Evolutionary conservation across 1,140 invertebrate species (phyloP).

Genomic region (Euwallacea similis): DNA sequence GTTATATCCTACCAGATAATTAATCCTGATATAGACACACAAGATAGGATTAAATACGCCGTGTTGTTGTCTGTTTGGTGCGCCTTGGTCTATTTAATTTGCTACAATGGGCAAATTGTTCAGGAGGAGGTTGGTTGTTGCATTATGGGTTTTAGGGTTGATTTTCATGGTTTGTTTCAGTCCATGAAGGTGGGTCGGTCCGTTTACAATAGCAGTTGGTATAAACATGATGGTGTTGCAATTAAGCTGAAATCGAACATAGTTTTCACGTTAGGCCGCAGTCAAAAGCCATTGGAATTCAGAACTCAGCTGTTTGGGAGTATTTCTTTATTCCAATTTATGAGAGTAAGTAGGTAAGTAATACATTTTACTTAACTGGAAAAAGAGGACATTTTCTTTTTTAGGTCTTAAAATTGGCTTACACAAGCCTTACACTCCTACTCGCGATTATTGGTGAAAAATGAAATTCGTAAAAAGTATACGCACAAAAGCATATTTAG

Average conservation of each 20-base stretch:
- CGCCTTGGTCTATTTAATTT: conserved; percentile 1
- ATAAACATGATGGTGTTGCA: neutral
- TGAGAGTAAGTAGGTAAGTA: conserved; percentile 10
- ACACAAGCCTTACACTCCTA: conserved; percentile 8
- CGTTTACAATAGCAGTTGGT: conserved; percentile 22
- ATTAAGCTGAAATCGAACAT: conserved; percentile 2
- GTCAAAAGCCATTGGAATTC: conserved; percentile 6
- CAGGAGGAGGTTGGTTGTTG: conserved; percentile 9
- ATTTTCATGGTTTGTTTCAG: neutral
- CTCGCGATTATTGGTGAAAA: conserved; percentile 4
- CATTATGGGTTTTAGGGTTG: neutral
- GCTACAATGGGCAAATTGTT: conserved; percentile 4
- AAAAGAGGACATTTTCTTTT: neutral
- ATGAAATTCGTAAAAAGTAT: neutral
- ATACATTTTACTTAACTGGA: neutral
- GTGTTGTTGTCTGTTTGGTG: conserved; percentile 9
- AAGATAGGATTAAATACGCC: conserved; percentile 16
- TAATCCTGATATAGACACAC: conserved; percentile 6
- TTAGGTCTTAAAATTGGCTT: conserved; percentile 1
- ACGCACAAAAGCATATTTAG: too few relatives aligned
- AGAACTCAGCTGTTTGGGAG: conserved; percentile 5
- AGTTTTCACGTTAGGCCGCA: conserved; percentile 6
- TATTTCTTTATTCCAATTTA: conserved; percentile 8
- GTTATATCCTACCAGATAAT: conserved; percentile 17
- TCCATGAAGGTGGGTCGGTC: conserved; percentile 13